Base-by-base conservation (phyloP, 1,140 invertebrate genomes). In the Microplitis mediator region DNA sequence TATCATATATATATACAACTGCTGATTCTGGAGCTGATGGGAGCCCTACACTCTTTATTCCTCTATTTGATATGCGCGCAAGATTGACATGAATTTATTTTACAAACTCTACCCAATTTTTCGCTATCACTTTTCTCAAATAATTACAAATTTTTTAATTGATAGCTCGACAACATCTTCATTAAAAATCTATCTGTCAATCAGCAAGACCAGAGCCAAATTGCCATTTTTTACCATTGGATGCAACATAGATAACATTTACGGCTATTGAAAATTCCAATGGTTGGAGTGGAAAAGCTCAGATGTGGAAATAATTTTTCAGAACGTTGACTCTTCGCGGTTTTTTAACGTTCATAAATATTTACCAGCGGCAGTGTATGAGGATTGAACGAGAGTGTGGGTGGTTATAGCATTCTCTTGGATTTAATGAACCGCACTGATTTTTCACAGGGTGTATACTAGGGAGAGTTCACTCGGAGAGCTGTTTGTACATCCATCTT, bases 361-460 rank as follows among this genome's bases (percentile, higher is more conserved):
- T 84, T 82, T 82, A 80, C 75, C 74, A 77, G 76, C 61, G 13
- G 32, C 14, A 72, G 34, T 51, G 66, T 31, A 23, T 23, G 23
- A 11, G 16, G 3, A 54, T 11, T 11, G 16, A 54, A 23, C 3
- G 14, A 8, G 56, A 58, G 56, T n/a, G 56, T 58, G 67, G 62
- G 71, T 72, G 63, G 52, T 64, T 74, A 68, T 68, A 65, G 66
- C 71, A 78, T 84, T 84, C 79, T 82, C 78, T 80, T 64, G 71
- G 78, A 84, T 81, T 85, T 84, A 85, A 86, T 84, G 81, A 85
- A 84, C 78, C 81, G 80, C 81, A 76, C 77, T 82, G 83, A 83
- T 84, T 83, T 83, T 84, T 85, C 79, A 83, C 77, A 74, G 76
- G 73, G 73, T 65, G 63, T 23, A 23, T 23, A 23, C 16, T 4